Evolutionary conservation across 2,797 vertebrate genomes (phyloP), one percentile per base, ranked within the genome.

Genomic region (Pseudomugil tenellus): DNA sequence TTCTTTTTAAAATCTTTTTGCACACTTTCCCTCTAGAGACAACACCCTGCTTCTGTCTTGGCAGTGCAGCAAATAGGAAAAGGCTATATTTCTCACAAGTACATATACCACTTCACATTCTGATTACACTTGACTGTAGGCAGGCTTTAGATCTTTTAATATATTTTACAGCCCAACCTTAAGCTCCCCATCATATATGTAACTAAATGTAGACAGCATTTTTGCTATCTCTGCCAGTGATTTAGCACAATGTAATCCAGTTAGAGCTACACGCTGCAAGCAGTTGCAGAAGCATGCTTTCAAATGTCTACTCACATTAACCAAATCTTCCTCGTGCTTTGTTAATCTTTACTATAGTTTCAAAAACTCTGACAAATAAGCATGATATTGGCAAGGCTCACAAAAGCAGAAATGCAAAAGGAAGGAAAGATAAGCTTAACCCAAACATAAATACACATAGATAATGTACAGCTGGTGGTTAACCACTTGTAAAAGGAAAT

Each of bases 181-280:
- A 53, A 32, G 58, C 46, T 12, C 35, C 28, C 26, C 26, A n/a
- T 26, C 32, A 54, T 37, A 58, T 57, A 48, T 52, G 56, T 61
- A 62, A n/a, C 69, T 32, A 67, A 58, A 70, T 64, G 58, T 51
- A 61, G 25, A 71, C 46, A 58, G 39, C n/a, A 48, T 57, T 55
- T 64, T 14, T 75, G 59, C 48, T 28, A 61, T 79, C 55, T 54
- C 39, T 69, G 78, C 74, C 70, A 80, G 16, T 48, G n/a, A 65
- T 70, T 81, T 64, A 28, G 16, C 64, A 67, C 4, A 54, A 58
- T 66, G 34, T 39, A 77, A 78, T 63, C 66, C 65, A 56, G 64
- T 70, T 67, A 67, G 34, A 61, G 60, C 48, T 43, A 25, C 35
- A 48, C 9, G 56, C 21, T 62, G 28, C 21, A 49, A 55, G 54